These are phyloP conservation scores for Setipinna tenuifilis DNA, from an alignment of 2,797 vertebrate species.

Conservation along the genomic window DNA sequence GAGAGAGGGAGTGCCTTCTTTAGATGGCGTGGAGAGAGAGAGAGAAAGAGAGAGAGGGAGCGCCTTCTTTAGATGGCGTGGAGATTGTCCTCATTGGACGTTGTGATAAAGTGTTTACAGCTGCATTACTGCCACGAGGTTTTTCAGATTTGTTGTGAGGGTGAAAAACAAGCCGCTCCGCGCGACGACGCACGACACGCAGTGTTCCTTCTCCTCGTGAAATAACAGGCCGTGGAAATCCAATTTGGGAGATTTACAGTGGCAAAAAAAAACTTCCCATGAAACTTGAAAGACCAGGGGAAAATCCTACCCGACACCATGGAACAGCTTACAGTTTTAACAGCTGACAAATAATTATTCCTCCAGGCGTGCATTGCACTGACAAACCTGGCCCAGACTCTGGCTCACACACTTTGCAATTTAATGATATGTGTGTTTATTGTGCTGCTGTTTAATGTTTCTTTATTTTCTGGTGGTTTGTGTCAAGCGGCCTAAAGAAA, in stretches of 20 bases:
- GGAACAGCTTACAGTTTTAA: constrained; percentile 66
- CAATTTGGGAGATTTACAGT: constrained; percentile 68
- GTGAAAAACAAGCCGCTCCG: constrained; percentile 51
- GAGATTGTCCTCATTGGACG: neutral
- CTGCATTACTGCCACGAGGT: neutral
- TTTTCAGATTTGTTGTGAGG: neutral
- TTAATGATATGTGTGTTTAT: constrained; percentile 28
- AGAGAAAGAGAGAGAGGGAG: too few species aligned
- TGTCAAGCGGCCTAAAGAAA: too few species aligned
- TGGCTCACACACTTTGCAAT: constrained; percentile 67
- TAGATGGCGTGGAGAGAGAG: neutral
- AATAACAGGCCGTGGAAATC: constrained; percentile 68
- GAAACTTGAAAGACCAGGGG: constrained; percentile 70
- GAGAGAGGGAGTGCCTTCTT: neutral
- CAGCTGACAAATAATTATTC: constrained; percentile 77
- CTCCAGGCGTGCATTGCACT: constrained; percentile 62
- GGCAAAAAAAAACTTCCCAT: constrained; percentile 58
- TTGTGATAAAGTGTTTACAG: neutral
- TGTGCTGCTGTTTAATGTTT: neutral
- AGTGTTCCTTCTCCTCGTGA: constrained; percentile 57
- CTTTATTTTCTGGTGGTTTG: neutral
- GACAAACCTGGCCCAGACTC: constrained; percentile 61
- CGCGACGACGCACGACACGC: constrained; percentile 64
- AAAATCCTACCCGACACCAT: constrained; percentile 68
- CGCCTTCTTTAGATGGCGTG: neutral